These are phyloP conservation scores for Lepus americanus DNA, from an alignment of 2,113 vertebrate genomes.

Conservation along the genomic window DNA sequence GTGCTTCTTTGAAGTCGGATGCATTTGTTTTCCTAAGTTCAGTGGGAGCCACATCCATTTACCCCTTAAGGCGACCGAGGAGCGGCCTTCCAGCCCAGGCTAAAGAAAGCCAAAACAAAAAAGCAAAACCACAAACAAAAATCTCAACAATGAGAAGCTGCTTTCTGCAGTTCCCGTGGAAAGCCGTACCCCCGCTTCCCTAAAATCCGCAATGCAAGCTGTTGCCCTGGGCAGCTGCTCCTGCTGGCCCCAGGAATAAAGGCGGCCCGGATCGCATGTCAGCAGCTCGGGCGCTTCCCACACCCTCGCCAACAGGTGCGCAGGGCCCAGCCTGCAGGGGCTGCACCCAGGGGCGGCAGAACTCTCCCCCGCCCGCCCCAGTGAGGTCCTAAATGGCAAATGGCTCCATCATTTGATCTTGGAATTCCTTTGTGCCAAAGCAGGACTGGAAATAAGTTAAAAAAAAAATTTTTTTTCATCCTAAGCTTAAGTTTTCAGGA, in stretches of 20 bases:
- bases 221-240: conserved; percentile 72
- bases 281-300: conserved; percentile 44
- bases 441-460: conserved; percentile 18
- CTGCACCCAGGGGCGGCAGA: not conserved
- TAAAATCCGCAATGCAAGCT: conserved; percentile 52
- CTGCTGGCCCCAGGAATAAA: conserved; percentile 71
- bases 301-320: conserved; percentile 77
- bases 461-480: not conserved
- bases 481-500: not conserved
- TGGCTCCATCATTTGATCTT: not conserved
- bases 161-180: conserved; percentile 57
- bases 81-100: conserved; percentile 37
- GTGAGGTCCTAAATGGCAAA: conserved; percentile 52
- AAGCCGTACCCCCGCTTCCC: not conserved
- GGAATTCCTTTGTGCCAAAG: conserved; percentile 39
- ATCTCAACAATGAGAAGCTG: conserved; percentile 67
- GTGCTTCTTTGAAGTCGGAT: conserved; percentile 29
- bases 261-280: conserved; percentile 59
- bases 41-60: conserved; percentile 50
- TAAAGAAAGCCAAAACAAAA: conserved; percentile 47
- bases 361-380: not conserved
- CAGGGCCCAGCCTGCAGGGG: not conserved
- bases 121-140: conserved; percentile 55
- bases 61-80: conserved; percentile 63
- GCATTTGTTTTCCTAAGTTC: conserved; percentile 36